Conservation (phyloP, 2,888 invertebrate genomes). For the Emmelina monodactyla region DNA sequence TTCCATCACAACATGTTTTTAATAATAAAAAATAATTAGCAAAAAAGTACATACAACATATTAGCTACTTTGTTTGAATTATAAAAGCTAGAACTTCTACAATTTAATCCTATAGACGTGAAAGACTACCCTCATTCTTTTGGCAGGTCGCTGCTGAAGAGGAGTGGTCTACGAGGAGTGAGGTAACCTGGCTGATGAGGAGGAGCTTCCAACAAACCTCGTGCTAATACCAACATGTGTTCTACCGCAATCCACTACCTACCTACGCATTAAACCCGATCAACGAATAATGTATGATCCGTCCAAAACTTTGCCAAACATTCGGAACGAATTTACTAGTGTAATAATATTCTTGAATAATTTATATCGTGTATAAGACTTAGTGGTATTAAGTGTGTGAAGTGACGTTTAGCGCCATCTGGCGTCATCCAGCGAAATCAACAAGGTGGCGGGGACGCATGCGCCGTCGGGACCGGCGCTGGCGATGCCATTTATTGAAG, state of each 20-base stretch:
- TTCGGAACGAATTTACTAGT: constrained; percentile 59
- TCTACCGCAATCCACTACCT: constrained; percentile 43
- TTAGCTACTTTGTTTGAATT: not conserved
- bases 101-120: constrained; percentile 41
- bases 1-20: too few species aligned
- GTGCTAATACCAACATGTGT: constrained; percentile 40
- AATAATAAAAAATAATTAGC: too few species aligned
- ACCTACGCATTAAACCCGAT: constrained; percentile 30
- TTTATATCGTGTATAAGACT: constrained; percentile 18
- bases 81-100: not conserved
- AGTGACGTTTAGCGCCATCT: constrained; percentile 37
- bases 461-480: constrained; percentile 70
- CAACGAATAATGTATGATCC: constrained; percentile 60
- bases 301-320: constrained; percentile 60
- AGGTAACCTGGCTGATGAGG: constrained; percentile 50
- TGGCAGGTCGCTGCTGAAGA: constrained; percentile 61
- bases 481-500: constrained; percentile 96
- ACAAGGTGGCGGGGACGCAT: constrained; percentile 71
- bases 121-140: constrained; percentile 49
- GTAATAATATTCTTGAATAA: constrained; percentile 34
- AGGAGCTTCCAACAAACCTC: constrained; percentile 17
- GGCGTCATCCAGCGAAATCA: constrained; percentile 39
- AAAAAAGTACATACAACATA: constrained; percentile 3
- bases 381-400: constrained; percentile 25
- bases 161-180: constrained; percentile 45